These are phyloP conservation scores for Coelinius sp. DNA, from an alignment of 2,888 invertebrate species.

Conservation along the genomic window DNA sequence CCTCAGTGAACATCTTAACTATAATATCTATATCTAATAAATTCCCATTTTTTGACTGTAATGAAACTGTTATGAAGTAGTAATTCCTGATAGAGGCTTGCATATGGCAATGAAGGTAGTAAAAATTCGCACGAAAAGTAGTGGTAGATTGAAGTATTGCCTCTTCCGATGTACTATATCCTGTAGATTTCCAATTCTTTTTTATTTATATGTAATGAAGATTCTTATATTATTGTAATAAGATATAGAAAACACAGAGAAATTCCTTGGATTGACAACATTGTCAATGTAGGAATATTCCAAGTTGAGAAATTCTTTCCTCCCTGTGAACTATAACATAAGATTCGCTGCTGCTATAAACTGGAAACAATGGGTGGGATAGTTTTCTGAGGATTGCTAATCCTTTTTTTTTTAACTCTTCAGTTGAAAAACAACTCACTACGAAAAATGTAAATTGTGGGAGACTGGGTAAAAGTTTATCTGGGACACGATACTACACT, in stretches of 20 bases:
- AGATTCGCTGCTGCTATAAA: no score
- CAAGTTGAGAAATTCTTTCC: neutral
- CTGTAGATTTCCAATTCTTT: no score
- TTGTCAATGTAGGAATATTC: no score
- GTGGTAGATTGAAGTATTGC: neutral
- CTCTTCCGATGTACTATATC: neutral
- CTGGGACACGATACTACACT: constrained; percentile 36
- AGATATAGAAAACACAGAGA: neutral
- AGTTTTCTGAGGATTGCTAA: neutral
- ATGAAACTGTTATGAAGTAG: constrained; percentile 14
- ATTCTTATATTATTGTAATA: neutral
- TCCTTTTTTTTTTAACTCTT: constrained; percentile 1
- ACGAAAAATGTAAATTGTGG: constrained; percentile 30
- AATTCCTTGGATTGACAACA: neutral
- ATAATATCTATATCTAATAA: neutral
- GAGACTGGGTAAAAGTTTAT: constrained; percentile 32
- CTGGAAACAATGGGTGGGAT: neutral
- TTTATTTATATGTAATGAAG: neutral
- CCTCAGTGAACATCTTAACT: neutral
- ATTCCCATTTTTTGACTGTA: neutral
- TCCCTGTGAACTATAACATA: no score
- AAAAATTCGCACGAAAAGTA: constrained; percentile 34
- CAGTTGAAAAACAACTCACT: neutral
- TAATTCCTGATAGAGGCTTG: constrained; percentile 24
- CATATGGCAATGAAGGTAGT: constrained; percentile 29